Evolutionary conservation across 2,888 invertebrate genomes (phyloP).

Genomic region (Rhagonycha fulva): DNA sequence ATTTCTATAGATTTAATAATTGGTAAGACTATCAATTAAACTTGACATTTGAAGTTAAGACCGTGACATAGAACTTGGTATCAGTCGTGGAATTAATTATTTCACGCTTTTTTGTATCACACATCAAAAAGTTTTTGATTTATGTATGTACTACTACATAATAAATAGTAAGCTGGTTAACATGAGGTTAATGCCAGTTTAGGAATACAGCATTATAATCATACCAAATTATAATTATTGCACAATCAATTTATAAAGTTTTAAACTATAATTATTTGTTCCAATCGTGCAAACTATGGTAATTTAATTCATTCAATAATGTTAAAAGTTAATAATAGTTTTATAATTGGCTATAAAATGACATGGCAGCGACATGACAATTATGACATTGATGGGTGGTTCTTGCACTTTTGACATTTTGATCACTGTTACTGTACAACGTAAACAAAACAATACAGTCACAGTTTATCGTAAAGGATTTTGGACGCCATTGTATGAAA

Average conservation of each 20-base stretch:
- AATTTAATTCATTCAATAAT: neutral
- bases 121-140: neutral
- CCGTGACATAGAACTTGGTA: slow-evolving; percentile 13
- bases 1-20: neutral
- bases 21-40: neutral
- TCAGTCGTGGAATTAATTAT: neutral
- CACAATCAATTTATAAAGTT: neutral
- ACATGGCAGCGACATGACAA: too few species aligned
- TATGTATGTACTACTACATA: neutral
- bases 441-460: too few species aligned
- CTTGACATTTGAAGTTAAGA: neutral
- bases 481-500: too few species aligned
- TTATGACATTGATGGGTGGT: too few species aligned
- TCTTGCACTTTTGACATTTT: too few species aligned
- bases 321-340: too few species aligned
- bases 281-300: neutral
- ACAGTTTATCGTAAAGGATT: too few species aligned
- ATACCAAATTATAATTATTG: neutral
- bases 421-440: too few species aligned
- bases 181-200: neutral
- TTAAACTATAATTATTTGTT: neutral
- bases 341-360: too few species aligned
- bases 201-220: too few species aligned
- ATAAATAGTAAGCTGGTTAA: neutral
- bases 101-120: neutral